These are phyloP conservation scores for Eudemis profundana DNA, from an alignment of 2,888 invertebrate genomes.

Conservation along the genomic window DNA sequence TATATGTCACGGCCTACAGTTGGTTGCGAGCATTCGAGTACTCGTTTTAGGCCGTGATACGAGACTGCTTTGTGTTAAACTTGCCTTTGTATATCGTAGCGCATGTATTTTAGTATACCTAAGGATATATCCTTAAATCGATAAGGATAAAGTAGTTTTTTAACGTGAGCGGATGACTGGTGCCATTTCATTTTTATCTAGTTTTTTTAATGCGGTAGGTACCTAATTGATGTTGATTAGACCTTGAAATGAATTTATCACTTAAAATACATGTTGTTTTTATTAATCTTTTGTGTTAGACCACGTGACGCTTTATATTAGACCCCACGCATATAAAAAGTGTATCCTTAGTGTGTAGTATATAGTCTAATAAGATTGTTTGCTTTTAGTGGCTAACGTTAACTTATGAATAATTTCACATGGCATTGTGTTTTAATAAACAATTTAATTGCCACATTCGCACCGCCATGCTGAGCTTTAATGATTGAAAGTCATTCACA, in stretches of 20 bases:
- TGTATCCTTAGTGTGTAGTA: background rate
- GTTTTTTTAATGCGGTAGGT: slow-evolving; percentile 63
- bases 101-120: slow-evolving; percentile 63
- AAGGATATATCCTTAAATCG: slow-evolving; percentile 66
- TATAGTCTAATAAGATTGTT: slow-evolving; percentile 29
- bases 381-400: background rate
- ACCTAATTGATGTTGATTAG: slow-evolving; percentile 62
- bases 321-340: background rate
- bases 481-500: slow-evolving; percentile 65
- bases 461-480: slow-evolving; percentile 33
- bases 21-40: slow-evolving; percentile 54
- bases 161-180: slow-evolving; percentile 47
- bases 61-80: slow-evolving; percentile 67
- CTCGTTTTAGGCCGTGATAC: slow-evolving; percentile 50
- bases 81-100: slow-evolving; percentile 57
- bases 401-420: background rate
- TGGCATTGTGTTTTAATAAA: slow-evolving; percentile 1
- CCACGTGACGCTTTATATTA: slow-evolving; percentile 25
- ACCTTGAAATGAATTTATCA: slow-evolving; percentile 68
- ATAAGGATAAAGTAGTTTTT: slow-evolving; percentile 62
- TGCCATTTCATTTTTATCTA: slow-evolving; percentile 61
- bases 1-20: slow-evolving; percentile 58
- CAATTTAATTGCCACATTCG: slow-evolving; percentile 18
- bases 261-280: slow-evolving; percentile 63
- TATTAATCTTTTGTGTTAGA: slow-evolving; percentile 56